Evolutionary conservation across 2,888 invertebrate genomes (phyloP), one percentile per base, ranked within the genome.

Genomic region (Pteria penguin): DNA sequence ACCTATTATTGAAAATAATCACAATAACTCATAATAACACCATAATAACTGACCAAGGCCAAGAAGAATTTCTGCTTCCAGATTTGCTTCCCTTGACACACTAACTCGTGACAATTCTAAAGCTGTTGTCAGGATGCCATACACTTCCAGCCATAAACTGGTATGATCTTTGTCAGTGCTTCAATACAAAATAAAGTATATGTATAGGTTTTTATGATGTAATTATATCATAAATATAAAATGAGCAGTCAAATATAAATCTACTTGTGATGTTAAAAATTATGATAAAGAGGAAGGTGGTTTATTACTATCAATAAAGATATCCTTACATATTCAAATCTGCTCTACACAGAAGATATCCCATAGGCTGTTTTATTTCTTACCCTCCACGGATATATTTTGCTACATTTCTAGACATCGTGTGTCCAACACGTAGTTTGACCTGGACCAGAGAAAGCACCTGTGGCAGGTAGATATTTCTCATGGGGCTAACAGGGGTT

Each of bases 31-130:
- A n/a, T n/a, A n/a, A n/a, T n/a, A n/a, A 45, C 45, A 45, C 11
- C 8, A 14, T 14, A 45, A 14, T 18, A 8, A 58, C 82, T 78
- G 78, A 89, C 91, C 91, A 74, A 91, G 89, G 72, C 87, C 85
- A 52, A 91, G 86, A n/a, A 91, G 83, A n/a, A 91, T 85, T 78
- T 91, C 91, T 29, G 91, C 88, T 74, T 91, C 91, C 22, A 90
- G 75, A 60, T 85, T 82, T 22, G 89, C 86, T 60, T 88, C 84
- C 54, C 89, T 81, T 2, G 71, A 78, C 18, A 85, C 84, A 72
- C 86, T 87, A 70, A 83, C 87, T 65, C 86, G 87, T 22, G 87
- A 87, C 31, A 91, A 63, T 74, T 90, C 87, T 55, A 88, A 82
- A 0, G 89, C 90, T 45, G 90, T 90, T 57, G 82, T 88, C 67